A percentile compares a stretch with the other conserved stretches of the same genome.
Evolutionary conservation across 2,113 vertebrate species (phyloP).

Genomic region (Aegotheles bennettii): DNA sequence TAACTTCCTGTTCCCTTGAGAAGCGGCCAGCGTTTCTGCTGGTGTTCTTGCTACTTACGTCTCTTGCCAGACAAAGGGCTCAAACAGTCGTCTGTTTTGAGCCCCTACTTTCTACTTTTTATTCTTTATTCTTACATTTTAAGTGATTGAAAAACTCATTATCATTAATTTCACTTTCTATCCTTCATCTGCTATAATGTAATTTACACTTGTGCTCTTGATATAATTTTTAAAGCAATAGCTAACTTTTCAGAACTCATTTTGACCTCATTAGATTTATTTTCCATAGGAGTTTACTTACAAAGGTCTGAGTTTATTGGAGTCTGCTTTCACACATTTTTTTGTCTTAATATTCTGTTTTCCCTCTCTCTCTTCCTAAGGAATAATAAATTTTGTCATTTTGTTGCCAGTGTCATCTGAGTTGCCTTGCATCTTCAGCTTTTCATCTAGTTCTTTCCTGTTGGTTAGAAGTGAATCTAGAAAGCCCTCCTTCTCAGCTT

Average conservation of each 20-base stretch:
- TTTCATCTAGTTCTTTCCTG: background rate
- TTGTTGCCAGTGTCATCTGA: background rate
- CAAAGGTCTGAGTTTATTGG: background rate
- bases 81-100: background rate
- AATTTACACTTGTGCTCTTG: background rate
- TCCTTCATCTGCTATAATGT: background rate
- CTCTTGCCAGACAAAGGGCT: background rate
- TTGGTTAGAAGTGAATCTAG: background rate
- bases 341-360: background rate
- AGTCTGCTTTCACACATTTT: background rate
- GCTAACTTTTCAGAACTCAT: background rate
- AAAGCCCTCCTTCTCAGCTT: background rate
- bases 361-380: background rate
- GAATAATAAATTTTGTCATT: background rate
- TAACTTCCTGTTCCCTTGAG: background rate
- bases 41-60: background rate
- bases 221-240: background rate
- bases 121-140: background rate
- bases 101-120: background rate
- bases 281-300: background rate
- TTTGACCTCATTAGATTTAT: background rate
- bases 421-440: background rate
- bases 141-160: background rate
- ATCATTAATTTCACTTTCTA: background rate
- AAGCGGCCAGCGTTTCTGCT: background rate